These are phyloP conservation scores for Schizaphis graminum DNA, from an alignment of 2,888 invertebrate genomes.

Conservation along the genomic window DNA sequence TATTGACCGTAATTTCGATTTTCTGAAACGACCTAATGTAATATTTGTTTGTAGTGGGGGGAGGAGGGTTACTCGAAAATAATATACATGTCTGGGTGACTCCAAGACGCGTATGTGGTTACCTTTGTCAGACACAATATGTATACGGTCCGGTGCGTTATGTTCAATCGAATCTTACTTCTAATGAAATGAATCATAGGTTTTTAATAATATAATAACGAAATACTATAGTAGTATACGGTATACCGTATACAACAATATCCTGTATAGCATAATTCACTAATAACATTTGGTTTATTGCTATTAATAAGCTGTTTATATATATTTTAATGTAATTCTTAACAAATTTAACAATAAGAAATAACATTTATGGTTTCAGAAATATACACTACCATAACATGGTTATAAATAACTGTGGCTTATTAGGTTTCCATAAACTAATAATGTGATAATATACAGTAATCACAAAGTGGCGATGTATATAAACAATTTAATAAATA, in stretches of 20 bases:
- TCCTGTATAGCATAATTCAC: not conserved
- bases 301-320: not conserved
- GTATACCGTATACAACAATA: not conserved
- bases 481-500: not conserved
- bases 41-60: not conserved
- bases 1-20: conserved; percentile 60
- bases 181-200: conserved; percentile 1
- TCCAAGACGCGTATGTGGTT: not conserved
- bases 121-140: conserved; percentile 35
- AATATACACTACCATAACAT: not conserved
- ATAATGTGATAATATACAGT: not conserved
- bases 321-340: not conserved
- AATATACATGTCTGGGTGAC: conserved; percentile 22
- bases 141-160: not conserved
- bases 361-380: not conserved
- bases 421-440: not conserved
- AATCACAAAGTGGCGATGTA: not conserved
- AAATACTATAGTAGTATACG: too few relatives aligned
- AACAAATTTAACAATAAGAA: not conserved
- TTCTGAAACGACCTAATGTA: conserved; percentile 37
- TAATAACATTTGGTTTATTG: not conserved
- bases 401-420: not conserved
- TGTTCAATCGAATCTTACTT: conserved; percentile 19
- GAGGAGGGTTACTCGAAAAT: not conserved
- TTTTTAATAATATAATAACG: not conserved